Base-by-base conservation (phyloP, 2,888 invertebrate genomes). In the Chorisops tibialis region DNA sequence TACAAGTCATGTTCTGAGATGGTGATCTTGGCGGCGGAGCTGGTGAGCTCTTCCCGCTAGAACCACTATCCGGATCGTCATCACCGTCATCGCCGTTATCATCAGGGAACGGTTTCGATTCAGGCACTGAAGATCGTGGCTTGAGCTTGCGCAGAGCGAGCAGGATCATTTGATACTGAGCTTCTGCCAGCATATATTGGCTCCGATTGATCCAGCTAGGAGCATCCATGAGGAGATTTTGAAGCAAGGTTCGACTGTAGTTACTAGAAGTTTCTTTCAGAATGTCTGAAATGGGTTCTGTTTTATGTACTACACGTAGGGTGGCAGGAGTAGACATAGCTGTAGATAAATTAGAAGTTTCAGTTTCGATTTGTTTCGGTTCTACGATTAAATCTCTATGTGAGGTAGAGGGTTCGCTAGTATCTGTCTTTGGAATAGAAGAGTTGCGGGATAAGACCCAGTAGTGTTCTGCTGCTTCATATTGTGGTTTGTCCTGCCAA, bases 131-230 rank as follows among this genome's bases (percentile, higher is more conserved):
- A 30, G 30, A 9, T 7, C 30, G 30, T 9, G 30, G 30, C 30
- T 30, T 30, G 9, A 30, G 30, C 30, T 30, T 30, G 30, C 30
- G 30, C 30, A 30, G 30, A 7, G 30, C 30, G 2, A 30, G 5
- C 30, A 30, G 52, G 62, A 72, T 73, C 43, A 82, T 77, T 71
- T 85, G 84, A 71, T 83, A 83, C 66, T 80, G 76, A 67, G 83
- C 81, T 77, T 88, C 88, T 30, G 87, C 87, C 67, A 87, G 84
- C 67, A 86, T 83, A 70, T 87, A 87, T 19, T 81, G 68, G 69
- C 80, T 77, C 73, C 85, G 86, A 58, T 83, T 81, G 3, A 79
- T 72, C 87, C 86, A 87, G 70, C 85, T 85, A 6, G 82, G 77
- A 65, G 78, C 75, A 65, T 87, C 83, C 1, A 74, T 64, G 1